These are phyloP conservation scores for Panagrolaimus sp. DNA, from an alignment of 1,140 invertebrate species.

Conservation along the genomic window DNA sequence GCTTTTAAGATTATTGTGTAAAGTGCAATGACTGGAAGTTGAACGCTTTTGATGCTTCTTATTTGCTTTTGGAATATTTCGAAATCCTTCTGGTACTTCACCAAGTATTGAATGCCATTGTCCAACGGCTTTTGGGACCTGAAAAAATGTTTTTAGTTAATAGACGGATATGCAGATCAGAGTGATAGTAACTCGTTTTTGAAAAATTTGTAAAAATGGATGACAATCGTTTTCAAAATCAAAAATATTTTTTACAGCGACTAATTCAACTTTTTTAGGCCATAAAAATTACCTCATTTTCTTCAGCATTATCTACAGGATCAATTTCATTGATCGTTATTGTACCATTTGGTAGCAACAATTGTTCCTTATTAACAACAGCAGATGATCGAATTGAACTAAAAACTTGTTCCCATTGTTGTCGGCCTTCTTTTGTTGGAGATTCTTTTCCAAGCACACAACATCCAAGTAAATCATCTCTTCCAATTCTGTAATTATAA, in stretches of 20 bases:
- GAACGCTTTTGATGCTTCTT: constrained; percentile 25
- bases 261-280: too few species aligned
- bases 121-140: constrained; percentile 39
- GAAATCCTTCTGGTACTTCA: constrained; percentile 49
- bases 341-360: neutral
- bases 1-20: too few species aligned
- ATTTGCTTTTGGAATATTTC: constrained; percentile 54
- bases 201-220: too few species aligned
- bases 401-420: constrained; percentile 69
- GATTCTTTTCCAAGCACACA: constrained; percentile 72
- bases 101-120: constrained; percentile 50
- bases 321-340: constrained; percentile 3
- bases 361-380: neutral
- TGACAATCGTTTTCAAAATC: too few species aligned
- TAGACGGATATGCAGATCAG: too few species aligned
- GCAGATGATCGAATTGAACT: neutral
- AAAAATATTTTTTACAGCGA: too few species aligned
- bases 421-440: constrained; percentile 71
- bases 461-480: constrained; percentile 78
- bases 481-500: constrained; percentile 45
- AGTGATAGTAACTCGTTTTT: too few species aligned
- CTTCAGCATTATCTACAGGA: too few species aligned
- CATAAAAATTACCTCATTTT: too few species aligned
- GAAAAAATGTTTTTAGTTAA: constrained; percentile 7
- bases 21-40: too few species aligned